phyloP scores from a whole-genome alignment of 2,888 invertebrate species.

The Elysia crispata region DNA sequence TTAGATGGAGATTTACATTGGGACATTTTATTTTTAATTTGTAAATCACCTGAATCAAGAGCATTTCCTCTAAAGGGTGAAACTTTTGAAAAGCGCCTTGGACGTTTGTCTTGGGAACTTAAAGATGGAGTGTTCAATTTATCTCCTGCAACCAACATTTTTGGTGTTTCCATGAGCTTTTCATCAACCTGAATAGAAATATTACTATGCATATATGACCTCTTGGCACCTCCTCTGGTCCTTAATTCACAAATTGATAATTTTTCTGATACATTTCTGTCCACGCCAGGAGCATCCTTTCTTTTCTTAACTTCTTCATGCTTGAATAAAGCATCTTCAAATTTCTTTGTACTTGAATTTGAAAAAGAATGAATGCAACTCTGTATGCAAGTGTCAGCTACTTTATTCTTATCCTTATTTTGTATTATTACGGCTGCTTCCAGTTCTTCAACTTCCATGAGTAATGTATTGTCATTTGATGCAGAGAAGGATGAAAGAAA shows the following conservation, averaged over 20 bases:
- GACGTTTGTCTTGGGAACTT: conserved; percentile 38
- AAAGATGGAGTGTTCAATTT: conserved; percentile 17
- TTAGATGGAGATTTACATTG: neutral
- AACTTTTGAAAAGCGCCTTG: neutral
- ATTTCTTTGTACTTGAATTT: neutral
- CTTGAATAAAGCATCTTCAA: neutral
- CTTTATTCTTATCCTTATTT: neutral
- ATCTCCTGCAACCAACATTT: neutral
- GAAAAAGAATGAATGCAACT: neutral
- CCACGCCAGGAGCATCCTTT: no score
- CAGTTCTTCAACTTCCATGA: conserved; percentile 37
- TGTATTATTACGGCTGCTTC: conserved; percentile 32
- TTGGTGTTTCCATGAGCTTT: no score
- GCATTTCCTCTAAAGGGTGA: no score
- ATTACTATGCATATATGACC: no score
- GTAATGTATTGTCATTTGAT: conserved; percentile 29
- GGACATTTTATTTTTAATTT: neutral
- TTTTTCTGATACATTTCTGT: no score
- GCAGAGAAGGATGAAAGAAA: conserved; percentile 38
- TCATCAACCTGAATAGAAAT: no score
- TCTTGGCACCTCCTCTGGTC: no score
- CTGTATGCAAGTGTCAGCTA: neutral
- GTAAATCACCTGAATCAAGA: no score
- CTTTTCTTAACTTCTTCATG: neutral
- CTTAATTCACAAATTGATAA: no score